Base-by-base conservation (phyloP, 2,113 vertebrate species). In the Microcebus lehilahytsara region DNA sequence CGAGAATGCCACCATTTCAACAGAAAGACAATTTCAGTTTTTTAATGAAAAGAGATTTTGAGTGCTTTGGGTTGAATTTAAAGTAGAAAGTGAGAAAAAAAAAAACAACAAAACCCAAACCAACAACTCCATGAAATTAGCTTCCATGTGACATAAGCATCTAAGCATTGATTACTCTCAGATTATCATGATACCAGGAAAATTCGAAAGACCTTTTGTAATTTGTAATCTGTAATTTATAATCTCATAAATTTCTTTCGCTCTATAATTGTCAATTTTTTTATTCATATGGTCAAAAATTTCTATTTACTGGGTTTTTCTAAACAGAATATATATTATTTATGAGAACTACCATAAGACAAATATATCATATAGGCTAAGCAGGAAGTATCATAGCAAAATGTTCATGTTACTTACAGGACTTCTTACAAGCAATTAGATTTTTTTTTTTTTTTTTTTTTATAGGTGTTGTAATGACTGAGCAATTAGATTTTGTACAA, bases 401-500 rank as follows among this genome's bases (percentile, higher is more conserved):
- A 64, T 69, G n/a, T 49, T 92, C 83, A 46, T 60, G 6, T 23
- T 85, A 58, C n/a, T 49, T 66, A 32, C 32, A 46, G 34, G 25
- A 60, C 40, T 64, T 56, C 49, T 79, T 74, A 64, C 3, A 49
- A 84, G 46, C 20, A 74, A 80, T n/a, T n/a, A n/a, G n/a, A n/a
- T n/a, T n/a, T n/a, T n/a, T n/a, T n/a, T n/a, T n/a, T n/a, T n/a
- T n/a, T n/a, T n/a, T n/a, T n/a, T n/a, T n/a, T n/a, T n/a, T n/a
- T n/a, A n/a, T n/a, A n/a, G n/a, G n/a, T n/a, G n/a, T n/a, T n/a
- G n/a, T n/a, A n/a, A n/a, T n/a, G n/a, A n/a, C n/a, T n/a, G n/a
- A n/a, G n/a, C n/a, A n/a, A n/a, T 69, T 87, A 62, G 34, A 85
- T 69, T 97, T 95, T 95, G 14, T 95, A 53, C 7, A 72, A 23